Evolutionary conservation across 1,140 invertebrate species (phyloP).

Genomic region (Papilio polyxenes): DNA sequence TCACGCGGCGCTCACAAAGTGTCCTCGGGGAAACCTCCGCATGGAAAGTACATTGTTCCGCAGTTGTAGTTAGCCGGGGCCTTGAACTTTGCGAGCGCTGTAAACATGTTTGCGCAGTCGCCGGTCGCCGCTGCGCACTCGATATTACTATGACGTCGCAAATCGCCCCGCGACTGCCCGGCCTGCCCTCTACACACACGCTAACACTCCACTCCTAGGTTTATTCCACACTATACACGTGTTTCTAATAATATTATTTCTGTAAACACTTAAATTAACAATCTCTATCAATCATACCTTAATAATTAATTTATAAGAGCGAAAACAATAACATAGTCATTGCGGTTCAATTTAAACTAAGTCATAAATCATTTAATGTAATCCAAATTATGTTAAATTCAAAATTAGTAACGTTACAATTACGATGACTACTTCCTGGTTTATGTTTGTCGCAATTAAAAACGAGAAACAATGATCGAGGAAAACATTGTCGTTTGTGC

Average conservation of each 20-base stretch:
- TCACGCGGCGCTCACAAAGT: conserved; percentile 28
- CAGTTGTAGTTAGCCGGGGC: conserved; percentile 63
- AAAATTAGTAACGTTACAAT: background rate
- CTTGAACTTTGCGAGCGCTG: conserved; percentile 76
- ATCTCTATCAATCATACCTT: background rate
- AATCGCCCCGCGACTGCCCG: conserved; percentile 42
- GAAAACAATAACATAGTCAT: background rate
- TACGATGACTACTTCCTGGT: conserved; percentile 48
- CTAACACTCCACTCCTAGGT: conserved; percentile 44
- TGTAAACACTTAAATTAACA: background rate
- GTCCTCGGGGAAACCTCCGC: conserved; percentile 65
- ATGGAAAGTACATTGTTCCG: conserved; percentile 67
- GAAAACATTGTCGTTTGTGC: conserved; percentile 67
- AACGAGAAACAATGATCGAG: conserved; percentile 68
- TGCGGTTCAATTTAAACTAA: background rate
- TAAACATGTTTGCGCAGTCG: conserved; percentile 78
- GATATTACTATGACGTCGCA: conserved; percentile 66
- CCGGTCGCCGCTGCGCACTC: conserved; percentile 71
- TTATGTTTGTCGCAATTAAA: conserved; percentile 51
- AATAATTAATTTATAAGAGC: background rate
- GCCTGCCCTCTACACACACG: conserved; percentile 26
- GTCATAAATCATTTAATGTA: background rate
- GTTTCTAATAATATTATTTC: conserved; percentile 22
- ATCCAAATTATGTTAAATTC: background rate
- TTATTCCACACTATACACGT: conserved; percentile 50